Conservation (phyloP, 2,888 invertebrate species). For the Drosophila mercatorum region DNA sequence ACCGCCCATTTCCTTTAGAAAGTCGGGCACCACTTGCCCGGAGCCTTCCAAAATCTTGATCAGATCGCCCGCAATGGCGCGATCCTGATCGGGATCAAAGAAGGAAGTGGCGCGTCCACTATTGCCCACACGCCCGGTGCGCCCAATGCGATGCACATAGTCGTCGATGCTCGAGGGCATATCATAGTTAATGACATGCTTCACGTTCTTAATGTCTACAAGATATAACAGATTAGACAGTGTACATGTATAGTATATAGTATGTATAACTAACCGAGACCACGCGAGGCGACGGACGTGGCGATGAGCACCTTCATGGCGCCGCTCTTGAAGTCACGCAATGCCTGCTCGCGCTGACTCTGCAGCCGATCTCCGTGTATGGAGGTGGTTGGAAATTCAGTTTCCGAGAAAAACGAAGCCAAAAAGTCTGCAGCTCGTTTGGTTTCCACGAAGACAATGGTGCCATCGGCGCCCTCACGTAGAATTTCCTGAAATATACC, state of each 20-base stretch:
- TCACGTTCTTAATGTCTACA: constrained; percentile 92
- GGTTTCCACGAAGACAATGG: constrained; percentile 95
- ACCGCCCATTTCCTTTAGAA: constrained; percentile 86
- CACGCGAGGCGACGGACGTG: constrained; percentile 97
- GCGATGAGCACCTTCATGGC: constrained; percentile 93
- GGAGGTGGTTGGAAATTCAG: constrained; percentile 95
- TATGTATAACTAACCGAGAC: constrained; percentile 87
- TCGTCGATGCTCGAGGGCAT: constrained; percentile 95
- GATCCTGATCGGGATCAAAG: constrained; percentile 89
- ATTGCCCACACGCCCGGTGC: constrained; percentile 97
- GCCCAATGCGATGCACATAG: constrained; percentile 97
- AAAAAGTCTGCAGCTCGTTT: constrained; percentile 96
- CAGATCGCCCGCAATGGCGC: constrained; percentile 87
- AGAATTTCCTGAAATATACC: constrained; percentile 74
- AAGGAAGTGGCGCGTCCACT: constrained; percentile 94
- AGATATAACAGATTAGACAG: neutral
- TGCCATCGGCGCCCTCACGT: constrained; percentile 84
- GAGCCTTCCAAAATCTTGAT: constrained; percentile 91
- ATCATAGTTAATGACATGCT: constrained; percentile 96
- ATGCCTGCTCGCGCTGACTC: constrained; percentile 97
- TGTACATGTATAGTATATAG: neutral
- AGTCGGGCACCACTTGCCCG: constrained; percentile 92
- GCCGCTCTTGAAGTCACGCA: constrained; percentile 94
- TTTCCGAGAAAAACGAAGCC: constrained; percentile 92
- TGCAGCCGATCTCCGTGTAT: constrained; percentile 99